Evolutionary conservation across 1,140 invertebrate species (phyloP), one percentile per base, ranked within the genome.

Genomic region (Eupristina koningsbergeri): DNA sequence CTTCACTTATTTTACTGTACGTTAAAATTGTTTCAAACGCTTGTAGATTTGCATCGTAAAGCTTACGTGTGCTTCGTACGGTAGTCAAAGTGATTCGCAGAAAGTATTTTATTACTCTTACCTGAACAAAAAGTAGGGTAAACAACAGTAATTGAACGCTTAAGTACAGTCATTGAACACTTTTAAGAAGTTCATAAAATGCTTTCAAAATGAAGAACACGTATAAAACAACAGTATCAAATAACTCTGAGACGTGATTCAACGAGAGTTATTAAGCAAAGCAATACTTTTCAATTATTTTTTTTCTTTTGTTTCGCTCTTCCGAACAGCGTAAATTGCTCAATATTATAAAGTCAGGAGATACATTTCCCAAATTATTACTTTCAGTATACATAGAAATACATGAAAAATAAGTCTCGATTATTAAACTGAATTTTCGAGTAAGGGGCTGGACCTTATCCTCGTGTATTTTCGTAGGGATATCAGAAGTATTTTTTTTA

Each of bases 131-230:
- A 58, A 80, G 47, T 73, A 81, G 79, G 36, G 22, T 81, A 61
- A 73, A 73, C 50, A 47, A 73, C 50, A n/a, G 69, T 45, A 81
- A 81, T 81, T 80, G 47, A 71, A 41, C 67, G 50, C 34, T 73
- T 61, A 80, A 34, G 63, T 80, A 71, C n/a, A 69, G 31, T n/a
- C 64, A 53, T 71, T n/a, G 22, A 34, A 50, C 15, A 58, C 64
- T 71, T 80, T 80, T 50, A 50, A 80, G n/a, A 47, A 79, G 34
- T 39, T 64, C 36, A 31, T 50, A 50, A 80, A 80, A 71, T 31
- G 45, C 64, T 47, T 64, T 34, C 36, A 5, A 53, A 36, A 11
- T 80, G 36, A 53, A 80, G 29, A 26, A 76, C 29, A 41, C 8
- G 45, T 34, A 79, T 34, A 67, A 50, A 80, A 53, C 36, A 63